Conservation (phyloP, 2,888 invertebrate species). For the Lymantria dispar region DNA sequence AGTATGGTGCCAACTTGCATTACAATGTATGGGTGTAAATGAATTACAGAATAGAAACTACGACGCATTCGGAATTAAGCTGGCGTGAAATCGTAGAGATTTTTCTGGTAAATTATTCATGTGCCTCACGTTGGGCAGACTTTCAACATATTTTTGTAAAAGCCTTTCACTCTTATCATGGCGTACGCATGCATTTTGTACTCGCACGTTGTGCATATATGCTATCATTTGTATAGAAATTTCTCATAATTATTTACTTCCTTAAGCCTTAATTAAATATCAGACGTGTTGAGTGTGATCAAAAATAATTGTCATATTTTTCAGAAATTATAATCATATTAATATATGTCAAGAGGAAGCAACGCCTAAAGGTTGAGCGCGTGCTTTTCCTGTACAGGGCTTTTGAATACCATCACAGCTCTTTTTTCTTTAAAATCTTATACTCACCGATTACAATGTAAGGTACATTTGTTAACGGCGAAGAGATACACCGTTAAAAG, state of each 20-base stretch:
- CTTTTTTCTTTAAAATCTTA: too few species aligned
- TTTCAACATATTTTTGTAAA: conserved; percentile 75
- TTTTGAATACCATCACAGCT: too few species aligned
- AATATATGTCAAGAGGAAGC: too few species aligned
- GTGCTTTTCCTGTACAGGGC: too few species aligned
- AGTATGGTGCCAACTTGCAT: conserved; percentile 48
- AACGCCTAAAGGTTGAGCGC: too few species aligned
- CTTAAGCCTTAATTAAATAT: too few species aligned
- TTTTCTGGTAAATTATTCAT: conserved; percentile 83
- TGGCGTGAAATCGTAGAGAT: conserved; percentile 80
- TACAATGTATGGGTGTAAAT: conserved; percentile 63
- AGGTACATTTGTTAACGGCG: too few species aligned
- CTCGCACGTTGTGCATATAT: conserved; percentile 8
- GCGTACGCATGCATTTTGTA: conserved; percentile 41
- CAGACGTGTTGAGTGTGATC: too few species aligned
- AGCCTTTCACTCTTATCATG: conserved; percentile 80
- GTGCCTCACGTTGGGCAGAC: conserved; percentile 73
- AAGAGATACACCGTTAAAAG: too few species aligned
- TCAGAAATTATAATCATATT: too few species aligned
- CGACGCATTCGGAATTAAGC: conserved; percentile 77
- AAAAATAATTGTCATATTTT: too few species aligned
- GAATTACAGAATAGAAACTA: conserved; percentile 76
- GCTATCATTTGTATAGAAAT: not conserved
- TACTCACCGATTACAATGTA: too few species aligned
- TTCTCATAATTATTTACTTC: not conserved